phyloP scores from a whole-genome alignment of 2,113 vertebrate genomes.

The Orcinus orca region DNA sequence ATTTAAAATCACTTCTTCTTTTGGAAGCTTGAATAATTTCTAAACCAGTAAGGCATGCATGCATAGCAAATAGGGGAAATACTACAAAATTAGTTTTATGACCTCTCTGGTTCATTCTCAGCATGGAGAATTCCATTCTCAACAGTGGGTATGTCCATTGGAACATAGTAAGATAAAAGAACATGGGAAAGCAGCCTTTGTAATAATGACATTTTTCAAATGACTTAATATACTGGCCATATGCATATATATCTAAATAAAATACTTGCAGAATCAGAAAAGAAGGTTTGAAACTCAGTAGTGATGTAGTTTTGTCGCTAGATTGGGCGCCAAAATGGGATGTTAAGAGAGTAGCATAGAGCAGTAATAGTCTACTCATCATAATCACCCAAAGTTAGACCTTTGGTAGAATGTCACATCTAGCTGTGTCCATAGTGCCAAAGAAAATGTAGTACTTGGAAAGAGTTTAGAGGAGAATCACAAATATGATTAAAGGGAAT shows the following conservation, averaged over 20 bases:
- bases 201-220: neutral
- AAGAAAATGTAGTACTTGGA: neutral
- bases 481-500: neutral
- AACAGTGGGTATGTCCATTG: neutral
- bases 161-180: neutral
- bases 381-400: neutral
- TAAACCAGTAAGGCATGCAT: neutral
- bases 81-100: neutral
- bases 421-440: neutral
- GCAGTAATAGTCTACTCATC: neutral
- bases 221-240: neutral
- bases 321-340: neutral
- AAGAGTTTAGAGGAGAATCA: neutral
- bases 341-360: neutral
- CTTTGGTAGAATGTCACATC: neutral
- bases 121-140: neutral
- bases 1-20: conserved; percentile 24
- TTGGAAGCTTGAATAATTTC: conserved; percentile 34
- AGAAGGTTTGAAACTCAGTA: neutral
- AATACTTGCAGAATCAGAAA: neutral
- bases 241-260: neutral
- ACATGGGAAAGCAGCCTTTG: neutral
- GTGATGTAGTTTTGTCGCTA: neutral
- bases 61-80: neutral
- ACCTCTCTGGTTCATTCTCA: neutral